Percentiles rank a stretch among this genome's conserved stretches.
phyloP scores from a whole-genome alignment of 2,888 invertebrate genomes.

The Tipula lateralis region DNA sequence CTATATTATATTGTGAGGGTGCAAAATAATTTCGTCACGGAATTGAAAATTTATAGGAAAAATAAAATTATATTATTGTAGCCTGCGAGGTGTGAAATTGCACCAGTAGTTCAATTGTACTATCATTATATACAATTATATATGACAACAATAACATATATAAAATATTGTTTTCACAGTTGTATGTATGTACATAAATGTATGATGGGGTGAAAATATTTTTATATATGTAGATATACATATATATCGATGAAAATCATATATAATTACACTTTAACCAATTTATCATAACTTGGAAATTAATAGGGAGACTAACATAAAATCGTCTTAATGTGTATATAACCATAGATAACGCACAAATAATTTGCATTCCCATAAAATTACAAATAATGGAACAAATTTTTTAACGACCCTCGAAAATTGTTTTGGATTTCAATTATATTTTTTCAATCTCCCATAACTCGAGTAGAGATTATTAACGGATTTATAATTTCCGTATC shows the following conservation, averaged over 20 bases:
- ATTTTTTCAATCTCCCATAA: conserved; percentile 11
- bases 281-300: neutral
- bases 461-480: neutral
- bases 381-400: neutral
- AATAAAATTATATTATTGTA: neutral
- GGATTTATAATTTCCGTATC: conserved; percentile 9
- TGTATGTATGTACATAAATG: neutral
- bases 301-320: neutral
- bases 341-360: neutral
- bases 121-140: neutral
- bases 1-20: neutral
- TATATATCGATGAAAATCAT: neutral
- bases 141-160: neutral
- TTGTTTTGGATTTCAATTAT: neutral
- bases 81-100: conserved; percentile 24
- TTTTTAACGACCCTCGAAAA: neutral
- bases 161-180: conserved; percentile 2
- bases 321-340: neutral
- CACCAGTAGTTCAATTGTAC: conserved; percentile 19
- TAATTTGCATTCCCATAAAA: conserved; percentile 24
- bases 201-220: neutral
- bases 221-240: no score
- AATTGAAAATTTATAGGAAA: neutral
- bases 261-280: neutral
- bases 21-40: neutral